Percentiles rank a stretch among this genome's conserved stretches.
These are phyloP conservation scores for Odontesthes bonariensis DNA, from an alignment of 2,113 vertebrate genomes.

Conservation along the genomic window DNA sequence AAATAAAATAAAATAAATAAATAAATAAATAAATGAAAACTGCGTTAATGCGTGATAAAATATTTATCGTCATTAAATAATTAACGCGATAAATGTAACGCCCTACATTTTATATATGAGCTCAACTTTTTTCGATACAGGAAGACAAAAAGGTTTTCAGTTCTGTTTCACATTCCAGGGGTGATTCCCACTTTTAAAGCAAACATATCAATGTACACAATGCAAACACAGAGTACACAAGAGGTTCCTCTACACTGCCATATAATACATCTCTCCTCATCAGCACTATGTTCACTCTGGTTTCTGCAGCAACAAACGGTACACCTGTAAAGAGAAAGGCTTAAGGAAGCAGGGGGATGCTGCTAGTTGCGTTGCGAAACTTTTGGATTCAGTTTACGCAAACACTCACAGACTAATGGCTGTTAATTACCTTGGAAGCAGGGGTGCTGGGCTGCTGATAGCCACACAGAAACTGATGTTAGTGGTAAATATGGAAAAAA, in stretches of 20 bases:
- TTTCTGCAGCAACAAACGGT: conserved; percentile 19
- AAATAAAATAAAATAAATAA: too few relatives aligned
- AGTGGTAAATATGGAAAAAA: conserved; percentile 45
- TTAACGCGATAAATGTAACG: too few relatives aligned
- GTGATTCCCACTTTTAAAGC: too few relatives aligned
- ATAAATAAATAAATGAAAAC: too few relatives aligned
- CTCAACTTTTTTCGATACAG: too few relatives aligned
- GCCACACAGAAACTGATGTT: conserved; percentile 83
- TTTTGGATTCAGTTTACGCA: conserved; percentile 5
- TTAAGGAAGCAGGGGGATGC: neutral
- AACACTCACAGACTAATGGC: conserved; percentile 36
- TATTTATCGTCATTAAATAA: too few relatives aligned
- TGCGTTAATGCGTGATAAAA: too few relatives aligned
- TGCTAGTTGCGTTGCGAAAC: neutral
- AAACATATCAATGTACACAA: neutral
- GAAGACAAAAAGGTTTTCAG: too few relatives aligned
- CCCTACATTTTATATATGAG: too few relatives aligned
- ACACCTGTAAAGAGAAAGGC: conserved; percentile 28
- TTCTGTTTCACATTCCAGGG: too few relatives aligned
- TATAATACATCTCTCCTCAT: conserved; percentile 1
- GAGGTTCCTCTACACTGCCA: neutral
- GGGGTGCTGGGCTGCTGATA: conserved; percentile 82
- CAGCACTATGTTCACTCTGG: neutral
- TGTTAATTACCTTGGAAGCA: conserved; percentile 77
- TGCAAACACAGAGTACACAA: neutral